Base-by-base conservation (phyloP, 2,797 vertebrate species). In the Rhodeus uyekii region DNA sequence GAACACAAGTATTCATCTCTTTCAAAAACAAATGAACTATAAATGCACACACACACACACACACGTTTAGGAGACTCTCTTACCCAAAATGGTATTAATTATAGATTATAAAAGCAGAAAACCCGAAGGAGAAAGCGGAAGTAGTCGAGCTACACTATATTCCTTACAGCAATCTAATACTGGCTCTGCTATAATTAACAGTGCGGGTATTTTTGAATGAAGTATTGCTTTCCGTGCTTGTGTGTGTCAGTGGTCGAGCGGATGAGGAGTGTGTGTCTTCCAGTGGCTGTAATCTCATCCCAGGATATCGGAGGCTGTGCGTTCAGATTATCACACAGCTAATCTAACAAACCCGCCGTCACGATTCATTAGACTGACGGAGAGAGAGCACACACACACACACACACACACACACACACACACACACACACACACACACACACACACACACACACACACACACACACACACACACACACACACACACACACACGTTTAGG, bases 281-380 rank as follows among this genome's bases (percentile, higher is more conserved):
- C 80, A 69, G 65, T 34, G 42, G 32, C 27, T 75, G 78, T 87
- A 85, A 87, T 87, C 81, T 78, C 80, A 85, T 85, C 82, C 69
- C 64, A 24, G 78, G 73, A 75, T 83, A 83, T 80, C 72, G 12
- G 64, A 42, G 32, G 38, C 78, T 74, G 50, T 68, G 67, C 19
- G 72, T 72, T 75, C 83, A 87, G 86, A 88, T 89, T 87, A 89
- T 88, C 81, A 86, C 79, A 84, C 76, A 76, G 83, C 83, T 86
- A 84, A 88, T 90, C 87, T 87, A 88, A 85, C 69, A 84, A 85
- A 86, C 68, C 34, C 60, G 81, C 81, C 78, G 80, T 85, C 89
- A 78, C 79, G 76, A 82, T 83, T 84, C 83, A 87, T 87, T 86
- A 80, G 55, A 67, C 55, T 69, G 86, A 83, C 67, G 85, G 24